A percentile compares a stretch with the other conserved stretches of the same genome.
phyloP scores from a whole-genome alignment of 2,888 invertebrate species.

The Odontomyia ornata region DNA sequence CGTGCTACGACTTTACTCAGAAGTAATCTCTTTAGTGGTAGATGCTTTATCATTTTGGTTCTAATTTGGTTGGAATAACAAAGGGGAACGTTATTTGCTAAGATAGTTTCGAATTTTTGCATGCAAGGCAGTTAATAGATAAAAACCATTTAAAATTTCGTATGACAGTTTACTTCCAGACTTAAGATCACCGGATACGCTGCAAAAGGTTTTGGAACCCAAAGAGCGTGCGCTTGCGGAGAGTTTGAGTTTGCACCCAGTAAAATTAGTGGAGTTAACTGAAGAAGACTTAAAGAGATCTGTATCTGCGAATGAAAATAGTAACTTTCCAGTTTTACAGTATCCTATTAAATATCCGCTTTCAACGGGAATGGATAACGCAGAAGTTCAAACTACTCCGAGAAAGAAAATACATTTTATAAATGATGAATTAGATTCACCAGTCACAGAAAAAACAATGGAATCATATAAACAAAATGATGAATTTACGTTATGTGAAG shows the following conservation, averaged over 20 bases:
- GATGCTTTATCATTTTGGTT: too few species aligned
- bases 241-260: slow-evolving; percentile 57
- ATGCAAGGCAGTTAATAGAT: too few species aligned
- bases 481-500: slow-evolving; percentile 42
- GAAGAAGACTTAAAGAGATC: slow-evolving; percentile 54
- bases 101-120: too few species aligned
- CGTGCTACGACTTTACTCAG: too few species aligned
- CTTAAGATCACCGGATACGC: slow-evolving; percentile 70
- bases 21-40: too few species aligned
- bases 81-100: too few species aligned
- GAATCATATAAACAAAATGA: background rate
- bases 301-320: slow-evolving; percentile 38
- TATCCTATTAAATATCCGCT: slow-evolving; percentile 44
- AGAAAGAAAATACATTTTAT: slow-evolving; percentile 54
- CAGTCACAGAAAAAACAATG: slow-evolving; percentile 52
- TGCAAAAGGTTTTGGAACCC: slow-evolving; percentile 76
- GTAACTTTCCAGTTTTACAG: slow-evolving; percentile 26
- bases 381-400: slow-evolving; percentile 58
- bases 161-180: slow-evolving; percentile 66
- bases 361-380: slow-evolving; percentile 55
- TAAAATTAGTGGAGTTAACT: slow-evolving; percentile 56
- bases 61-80: too few species aligned
- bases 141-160: too few species aligned
- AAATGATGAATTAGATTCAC: slow-evolving; percentile 44
- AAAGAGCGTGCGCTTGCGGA: slow-evolving; percentile 72